Percentiles rank a stretch among this genome's conserved stretches.
Evolutionary conservation across 2,888 invertebrate species (phyloP).

Genomic region (Sipha maydis): DNA sequence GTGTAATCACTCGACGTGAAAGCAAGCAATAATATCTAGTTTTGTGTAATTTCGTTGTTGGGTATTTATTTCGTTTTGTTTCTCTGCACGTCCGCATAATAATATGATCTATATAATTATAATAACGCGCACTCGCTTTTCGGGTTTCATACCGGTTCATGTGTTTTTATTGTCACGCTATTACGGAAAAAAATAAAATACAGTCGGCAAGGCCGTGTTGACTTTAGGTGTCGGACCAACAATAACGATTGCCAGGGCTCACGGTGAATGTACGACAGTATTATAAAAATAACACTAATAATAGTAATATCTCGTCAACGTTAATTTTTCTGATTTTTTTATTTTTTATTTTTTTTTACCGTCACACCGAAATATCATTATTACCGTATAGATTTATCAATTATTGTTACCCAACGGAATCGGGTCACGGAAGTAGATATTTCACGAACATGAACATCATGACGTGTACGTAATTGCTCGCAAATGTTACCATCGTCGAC

Average conservation of each 20-base stretch:
- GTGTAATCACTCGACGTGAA: not conserved
- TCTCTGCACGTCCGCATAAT: not conserved
- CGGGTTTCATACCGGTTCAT: not conserved
- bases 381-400: not conserved
- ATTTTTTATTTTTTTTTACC: no score
- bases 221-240: constrained; percentile 20
- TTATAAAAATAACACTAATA: not conserved
- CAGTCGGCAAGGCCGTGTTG: constrained; percentile 34
- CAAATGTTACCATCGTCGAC: not conserved
- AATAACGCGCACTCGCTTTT: not conserved
- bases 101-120: not conserved
- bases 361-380: not conserved
- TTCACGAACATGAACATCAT: not conserved
- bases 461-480: not conserved
- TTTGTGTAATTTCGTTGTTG: not conserved
- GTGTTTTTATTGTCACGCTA: not conserved
- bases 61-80: not conserved
- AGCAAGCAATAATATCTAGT: not conserved
- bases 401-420: not conserved
- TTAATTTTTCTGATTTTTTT: no score
- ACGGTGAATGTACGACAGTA: no score
- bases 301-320: not conserved
- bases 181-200: not conserved
- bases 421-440: constrained; percentile 16
- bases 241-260: constrained; percentile 1